Conservation (phyloP, 1,140 invertebrate species). For the Leucophenga varia region DNA sequence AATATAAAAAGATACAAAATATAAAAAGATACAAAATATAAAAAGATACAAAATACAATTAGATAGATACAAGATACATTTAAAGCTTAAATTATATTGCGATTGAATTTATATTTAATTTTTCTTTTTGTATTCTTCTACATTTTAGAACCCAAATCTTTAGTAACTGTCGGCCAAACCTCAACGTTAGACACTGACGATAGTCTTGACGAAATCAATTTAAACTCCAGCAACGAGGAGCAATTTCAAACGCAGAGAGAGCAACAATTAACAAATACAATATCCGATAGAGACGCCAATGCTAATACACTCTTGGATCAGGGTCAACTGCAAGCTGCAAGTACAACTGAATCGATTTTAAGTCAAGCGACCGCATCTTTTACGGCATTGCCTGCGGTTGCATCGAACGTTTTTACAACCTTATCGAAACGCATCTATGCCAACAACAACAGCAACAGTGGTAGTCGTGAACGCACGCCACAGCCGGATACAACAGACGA, state of each 20-base stretch:
- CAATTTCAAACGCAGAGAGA: constrained; percentile 13
- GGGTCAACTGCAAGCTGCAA: constrained; percentile 10
- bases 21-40: too few relatives aligned
- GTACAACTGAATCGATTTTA: constrained; percentile 49
- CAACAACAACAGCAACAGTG: constrained; percentile 11
- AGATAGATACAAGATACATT: too few relatives aligned
- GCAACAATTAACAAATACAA: constrained; percentile 23
- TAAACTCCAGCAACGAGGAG: constrained; percentile 28
- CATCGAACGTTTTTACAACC: constrained; percentile 62
- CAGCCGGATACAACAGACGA: constrained; percentile 14
- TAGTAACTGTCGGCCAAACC: constrained; percentile 47
- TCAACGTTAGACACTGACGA: constrained; percentile 46
- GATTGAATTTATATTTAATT: background rate
- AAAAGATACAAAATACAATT: too few relatives aligned
- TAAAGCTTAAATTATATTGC: too few relatives aligned
- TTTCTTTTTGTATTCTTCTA: constrained; percentile 5
- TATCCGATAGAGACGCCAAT: constrained; percentile 28
- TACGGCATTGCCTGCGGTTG: constrained; percentile 62
- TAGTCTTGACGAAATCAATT: constrained; percentile 52
- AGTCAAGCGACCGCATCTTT: constrained; percentile 62
- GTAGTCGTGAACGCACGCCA: constrained; percentile 19
- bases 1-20: too few relatives aligned
- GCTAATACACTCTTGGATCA: constrained; percentile 45
- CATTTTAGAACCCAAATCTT: constrained; percentile 45
- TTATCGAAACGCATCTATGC: constrained; percentile 60